Base-by-base conservation (phyloP, 1,140 invertebrate genomes). In the Atta cephalotes region DNA sequence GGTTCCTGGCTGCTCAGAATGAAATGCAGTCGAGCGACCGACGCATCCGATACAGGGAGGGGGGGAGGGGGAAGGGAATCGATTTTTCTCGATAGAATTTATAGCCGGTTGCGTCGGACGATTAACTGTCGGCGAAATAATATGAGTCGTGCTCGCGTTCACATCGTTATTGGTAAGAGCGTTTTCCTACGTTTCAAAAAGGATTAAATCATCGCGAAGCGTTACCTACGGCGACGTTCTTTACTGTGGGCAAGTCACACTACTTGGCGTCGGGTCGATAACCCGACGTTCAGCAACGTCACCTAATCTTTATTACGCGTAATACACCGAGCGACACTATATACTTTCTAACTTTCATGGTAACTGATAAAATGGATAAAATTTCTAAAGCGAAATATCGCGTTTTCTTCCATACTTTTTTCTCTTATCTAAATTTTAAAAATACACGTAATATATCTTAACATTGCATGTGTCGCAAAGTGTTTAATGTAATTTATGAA, bases 101-200 rank as follows among this genome's bases (percentile, higher is more conserved):
- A 87, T 66, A 58, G 60, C 35, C 71, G 7, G 31, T 51, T 25
- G 0, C 76, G 21, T n/a, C 78, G 25, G 51, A 58, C 78, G 78
- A 87, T 90, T 68, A 88, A 86, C 82, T 21, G 70, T 89, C 89
- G 66, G 71, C 53, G 53, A 28, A 53, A 63, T 68, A 78, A 88
- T 65, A 12, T 49, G 68, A 65, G 53, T n/a, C n/a, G 56, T 35
- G 62, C 12, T 12, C 28, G 65, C 18, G 5, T 49, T 31, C 58
- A 25, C 18, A 31, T 58, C 66, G 65, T 66, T 71, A 66, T 72
- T 66, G 77, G 56, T 45, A 78, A 25, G 58, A 78, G 63, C 78
- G 70, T 87, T 82, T 89, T 60, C 77, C 60, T 72, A 70, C 60
- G 60, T 76, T 78, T 45, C 12, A 25, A 60, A 49, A 62, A 18